Percentiles rank a stretch among this genome's conserved stretches.
Conservation (phyloP, 2,113 vertebrate genomes). For the Macquaria australasica region DNA sequence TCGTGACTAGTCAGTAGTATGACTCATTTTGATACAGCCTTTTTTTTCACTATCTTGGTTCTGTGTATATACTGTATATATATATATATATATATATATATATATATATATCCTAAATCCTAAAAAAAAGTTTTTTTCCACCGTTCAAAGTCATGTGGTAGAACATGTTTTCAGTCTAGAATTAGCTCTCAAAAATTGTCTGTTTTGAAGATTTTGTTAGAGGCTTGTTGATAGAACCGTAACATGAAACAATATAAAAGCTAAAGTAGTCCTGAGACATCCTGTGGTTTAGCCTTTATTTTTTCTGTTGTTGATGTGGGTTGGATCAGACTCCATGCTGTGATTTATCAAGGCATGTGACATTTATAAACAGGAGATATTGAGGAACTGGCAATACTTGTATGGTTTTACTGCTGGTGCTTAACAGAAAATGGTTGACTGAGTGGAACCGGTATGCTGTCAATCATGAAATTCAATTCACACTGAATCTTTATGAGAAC, state of each 20-base stretch:
- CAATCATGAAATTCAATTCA: constrained; percentile 57
- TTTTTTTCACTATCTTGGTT: constrained; percentile 10
- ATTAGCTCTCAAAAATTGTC: neutral
- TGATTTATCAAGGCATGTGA: constrained; percentile 37
- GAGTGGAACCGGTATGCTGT: constrained; percentile 40
- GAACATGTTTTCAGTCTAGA: neutral
- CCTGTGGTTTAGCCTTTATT: constrained; percentile 15
- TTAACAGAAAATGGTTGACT: constrained; percentile 47
- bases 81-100: too few relatives aligned
- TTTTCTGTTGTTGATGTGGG: constrained; percentile 14
- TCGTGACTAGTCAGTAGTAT: constrained; percentile 29
- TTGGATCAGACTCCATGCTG: constrained; percentile 20
- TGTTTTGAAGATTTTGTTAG: too few relatives aligned
- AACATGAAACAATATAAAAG: neutral
- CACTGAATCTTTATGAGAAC: constrained; percentile 39
- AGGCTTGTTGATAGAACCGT: too few relatives aligned
- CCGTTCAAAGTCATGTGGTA: neutral
- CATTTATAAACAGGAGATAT: constrained; percentile 28
- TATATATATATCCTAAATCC: neutral
- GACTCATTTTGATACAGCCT: constrained; percentile 39
- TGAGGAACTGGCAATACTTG: constrained; percentile 23
- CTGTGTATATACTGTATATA: too few relatives aligned
- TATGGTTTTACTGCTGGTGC: constrained; percentile 47
- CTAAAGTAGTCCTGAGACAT: constrained; percentile 3
- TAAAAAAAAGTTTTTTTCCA: neutral